Conservation (phyloP, 2,113 vertebrate species). For the Speoplatyrhinus poulsoni region DNA sequence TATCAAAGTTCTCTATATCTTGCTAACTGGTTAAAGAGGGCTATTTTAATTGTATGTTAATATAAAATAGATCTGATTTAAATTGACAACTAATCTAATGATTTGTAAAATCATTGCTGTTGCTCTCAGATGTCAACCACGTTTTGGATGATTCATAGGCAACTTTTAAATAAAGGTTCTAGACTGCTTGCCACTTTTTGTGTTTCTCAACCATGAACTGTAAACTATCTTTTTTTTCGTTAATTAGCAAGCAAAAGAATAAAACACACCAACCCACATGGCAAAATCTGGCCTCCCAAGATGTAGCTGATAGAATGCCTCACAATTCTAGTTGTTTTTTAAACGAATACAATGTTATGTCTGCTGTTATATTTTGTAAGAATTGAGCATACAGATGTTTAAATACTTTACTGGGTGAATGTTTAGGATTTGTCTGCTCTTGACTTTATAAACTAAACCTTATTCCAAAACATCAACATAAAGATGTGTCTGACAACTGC, state of each 20-base stretch:
- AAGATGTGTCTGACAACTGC: not conserved
- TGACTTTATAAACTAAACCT: no score
- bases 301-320: slow-evolving; percentile 54
- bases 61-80: not conserved
- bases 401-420: no score
- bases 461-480: no score
- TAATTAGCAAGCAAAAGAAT: slow-evolving; percentile 39
- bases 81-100: not conserved
- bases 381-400: no score
- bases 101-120: not conserved
- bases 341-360: slow-evolving; percentile 24
- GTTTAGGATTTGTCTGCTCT: not conserved
- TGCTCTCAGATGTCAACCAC: not conserved
- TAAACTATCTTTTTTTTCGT: slow-evolving; percentile 36
- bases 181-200: slow-evolving; percentile 2
- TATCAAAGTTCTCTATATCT: slow-evolving; percentile 1
- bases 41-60: not conserved
- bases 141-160: not conserved
- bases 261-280: slow-evolving; percentile 50
- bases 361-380: no score
- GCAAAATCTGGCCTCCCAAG: slow-evolving; percentile 52
- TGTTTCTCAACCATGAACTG: not conserved
- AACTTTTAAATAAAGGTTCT: slow-evolving; percentile 14
- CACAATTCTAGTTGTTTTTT: slow-evolving; percentile 44
- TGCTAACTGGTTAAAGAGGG: not conserved